Evolutionary conservation across 2,888 invertebrate genomes (phyloP).

Genomic region (Drosophila multiciliata): DNA sequence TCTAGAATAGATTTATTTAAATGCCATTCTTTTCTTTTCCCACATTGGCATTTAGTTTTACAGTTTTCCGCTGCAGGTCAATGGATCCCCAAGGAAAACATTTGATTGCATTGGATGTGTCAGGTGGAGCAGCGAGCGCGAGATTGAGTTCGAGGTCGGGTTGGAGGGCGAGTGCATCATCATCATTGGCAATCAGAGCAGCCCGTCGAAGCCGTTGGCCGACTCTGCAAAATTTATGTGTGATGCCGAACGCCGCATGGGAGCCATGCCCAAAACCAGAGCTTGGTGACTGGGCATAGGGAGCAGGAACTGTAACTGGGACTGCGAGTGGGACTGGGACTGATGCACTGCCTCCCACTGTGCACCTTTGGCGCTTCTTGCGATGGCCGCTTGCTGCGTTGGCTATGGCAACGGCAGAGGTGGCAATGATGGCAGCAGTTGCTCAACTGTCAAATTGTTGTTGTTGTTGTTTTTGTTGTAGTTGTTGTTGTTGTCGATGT

Average conservation of each 20-base stretch:
- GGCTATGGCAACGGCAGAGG: conserved; percentile 46
- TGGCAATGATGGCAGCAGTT: conserved; percentile 83
- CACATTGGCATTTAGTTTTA: background rate
- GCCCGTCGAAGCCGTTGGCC: conserved; percentile 13
- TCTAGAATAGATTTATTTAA: background rate
- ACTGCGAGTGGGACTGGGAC: background rate
- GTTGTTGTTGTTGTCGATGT: conserved; percentile 22
- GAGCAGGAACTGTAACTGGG: background rate
- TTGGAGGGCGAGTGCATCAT: conserved; percentile 28
- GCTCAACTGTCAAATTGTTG: conserved; percentile 79
- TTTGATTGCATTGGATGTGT: conserved; percentile 47
- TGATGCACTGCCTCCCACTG: conserved; percentile 61
- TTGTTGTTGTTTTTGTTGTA: conserved; percentile 11
- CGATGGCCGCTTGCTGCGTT: conserved; percentile 33
- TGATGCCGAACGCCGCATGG: conserved; percentile 41
- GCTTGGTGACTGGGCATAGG: conserved; percentile 1
- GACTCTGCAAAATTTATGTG: conserved; percentile 45
- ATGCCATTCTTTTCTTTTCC: background rate
- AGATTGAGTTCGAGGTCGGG: conserved; percentile 3
- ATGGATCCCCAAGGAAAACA: conserved; percentile 17
- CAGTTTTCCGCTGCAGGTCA: background rate
- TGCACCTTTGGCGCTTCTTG: conserved; percentile 73
- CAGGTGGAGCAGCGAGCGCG: conserved; percentile 39
- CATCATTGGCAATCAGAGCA: conserved; percentile 34
- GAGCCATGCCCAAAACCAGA: conserved; percentile 27